Percentiles rank a stretch among this genome's conserved stretches.
phyloP scores from a whole-genome alignment of 1,140 invertebrate species.

The Geopemphigus sp. region DNA sequence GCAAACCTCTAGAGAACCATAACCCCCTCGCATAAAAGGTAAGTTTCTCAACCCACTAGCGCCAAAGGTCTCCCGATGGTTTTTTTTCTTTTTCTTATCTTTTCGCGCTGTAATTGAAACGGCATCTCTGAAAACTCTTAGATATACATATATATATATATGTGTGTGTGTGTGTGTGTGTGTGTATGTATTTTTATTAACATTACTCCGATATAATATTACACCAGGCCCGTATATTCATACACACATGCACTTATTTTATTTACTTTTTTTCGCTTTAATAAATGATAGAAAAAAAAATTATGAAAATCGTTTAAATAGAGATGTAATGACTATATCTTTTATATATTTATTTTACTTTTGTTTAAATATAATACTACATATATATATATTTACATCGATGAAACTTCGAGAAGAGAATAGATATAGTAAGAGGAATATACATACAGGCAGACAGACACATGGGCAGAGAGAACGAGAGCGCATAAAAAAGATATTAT shows the following conservation, averaged over 20 bases:
- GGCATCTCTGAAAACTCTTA: neutral
- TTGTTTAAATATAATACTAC: no score
- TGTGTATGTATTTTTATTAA: no score
- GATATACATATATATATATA: slow-evolving; percentile 2
- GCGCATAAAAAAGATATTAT: neutral
- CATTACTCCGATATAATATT: slow-evolving; percentile 27
- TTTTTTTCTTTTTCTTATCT: slow-evolving; percentile 43
- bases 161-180: neutral
- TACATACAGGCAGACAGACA: no score
- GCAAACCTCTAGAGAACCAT: slow-evolving; percentile 45
- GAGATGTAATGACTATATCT: neutral
- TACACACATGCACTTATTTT: neutral
- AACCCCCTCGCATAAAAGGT: slow-evolving; percentile 44
- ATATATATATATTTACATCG: neutral
- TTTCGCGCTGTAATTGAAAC: slow-evolving; percentile 44
- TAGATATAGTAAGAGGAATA: neutral
- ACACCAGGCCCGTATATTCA: neutral
- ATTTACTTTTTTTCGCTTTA: neutral
- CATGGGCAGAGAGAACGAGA: neutral
- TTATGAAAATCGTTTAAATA: slow-evolving; percentile 26
- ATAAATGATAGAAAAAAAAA: slow-evolving; percentile 28
- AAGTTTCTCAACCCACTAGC: slow-evolving; percentile 7
- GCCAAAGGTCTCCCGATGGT: neutral
- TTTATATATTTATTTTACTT: neutral
- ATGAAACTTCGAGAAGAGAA: no score